These are phyloP conservation scores for Prunella strophiata DNA, from an alignment of 2,797 vertebrate species.

Conservation along the genomic window DNA sequence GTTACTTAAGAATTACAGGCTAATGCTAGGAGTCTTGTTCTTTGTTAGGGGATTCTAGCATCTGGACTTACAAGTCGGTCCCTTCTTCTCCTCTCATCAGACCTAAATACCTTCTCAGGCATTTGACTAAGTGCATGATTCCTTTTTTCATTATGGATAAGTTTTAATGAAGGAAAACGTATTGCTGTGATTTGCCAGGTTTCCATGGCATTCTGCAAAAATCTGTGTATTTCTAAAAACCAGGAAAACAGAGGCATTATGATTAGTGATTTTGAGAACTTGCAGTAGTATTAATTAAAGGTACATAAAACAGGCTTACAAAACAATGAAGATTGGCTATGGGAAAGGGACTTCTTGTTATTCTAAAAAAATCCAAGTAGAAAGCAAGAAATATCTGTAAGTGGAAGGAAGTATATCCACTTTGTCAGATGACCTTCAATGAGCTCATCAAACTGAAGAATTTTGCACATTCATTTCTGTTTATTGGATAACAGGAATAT, in stretches of 20 bases:
- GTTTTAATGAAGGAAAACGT: neutral
- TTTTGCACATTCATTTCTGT: constrained; percentile 19
- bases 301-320: neutral
- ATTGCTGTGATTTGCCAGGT: neutral
- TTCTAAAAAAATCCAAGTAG: neutral
- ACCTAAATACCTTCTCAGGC: neutral
- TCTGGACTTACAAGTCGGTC: neutral
- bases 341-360: neutral
- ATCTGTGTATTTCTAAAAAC: neutral
- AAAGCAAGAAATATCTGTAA: constrained; percentile 8
- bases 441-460: constrained; percentile 13
- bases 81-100: neutral
- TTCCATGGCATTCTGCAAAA: constrained; percentile 8
- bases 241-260: neutral
- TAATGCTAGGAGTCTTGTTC: neutral
- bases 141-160: neutral
- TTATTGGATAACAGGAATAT: neutral
- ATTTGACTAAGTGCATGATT: neutral
- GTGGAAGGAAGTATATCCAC: neutral
- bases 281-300: neutral
- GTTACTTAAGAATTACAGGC: neutral
- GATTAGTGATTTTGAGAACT: neutral
- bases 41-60: neutral
- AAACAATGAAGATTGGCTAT: neutral
- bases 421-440: neutral